phyloP scores from a whole-genome alignment of 2,888 invertebrate species.

The Trachelus stipa region DNA sequence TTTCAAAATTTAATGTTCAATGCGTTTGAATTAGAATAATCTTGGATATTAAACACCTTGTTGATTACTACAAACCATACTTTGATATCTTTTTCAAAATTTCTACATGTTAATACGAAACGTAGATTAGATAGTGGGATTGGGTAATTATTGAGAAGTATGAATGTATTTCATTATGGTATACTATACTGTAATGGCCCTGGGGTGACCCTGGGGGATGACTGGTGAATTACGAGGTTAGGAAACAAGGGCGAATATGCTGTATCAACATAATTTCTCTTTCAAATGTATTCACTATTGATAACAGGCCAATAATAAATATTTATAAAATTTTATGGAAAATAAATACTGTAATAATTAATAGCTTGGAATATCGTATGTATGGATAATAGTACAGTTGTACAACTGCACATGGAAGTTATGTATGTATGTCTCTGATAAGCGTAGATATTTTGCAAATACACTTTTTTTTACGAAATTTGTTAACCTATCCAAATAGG shows the following conservation, averaged over 20 bases:
- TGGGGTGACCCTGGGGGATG: background rate
- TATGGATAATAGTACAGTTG: background rate
- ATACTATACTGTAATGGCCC: background rate
- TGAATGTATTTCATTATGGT: background rate
- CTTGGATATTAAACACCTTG: background rate
- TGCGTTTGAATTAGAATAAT: background rate
- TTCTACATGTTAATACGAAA: background rate
- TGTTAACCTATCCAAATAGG: background rate
- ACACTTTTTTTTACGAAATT: background rate
- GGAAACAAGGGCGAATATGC: background rate
- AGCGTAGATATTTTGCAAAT: background rate
- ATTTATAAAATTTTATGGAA: slow-evolving; percentile 1
- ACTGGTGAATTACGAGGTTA: background rate
- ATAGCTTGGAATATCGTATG: background rate
- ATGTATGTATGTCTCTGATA: background rate
- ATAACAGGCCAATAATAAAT: slow-evolving; percentile 2
- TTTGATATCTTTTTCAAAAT: background rate
- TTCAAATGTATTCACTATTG: background rate
- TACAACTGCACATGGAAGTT: background rate
- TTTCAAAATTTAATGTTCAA: background rate
- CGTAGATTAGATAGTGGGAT: background rate
- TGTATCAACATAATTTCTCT: background rate
- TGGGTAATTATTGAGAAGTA: background rate
- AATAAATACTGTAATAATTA: background rate
- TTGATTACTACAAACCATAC: background rate